Conservation (phyloP, 2,888 invertebrate genomes). For the Gasteruption jaculator region DNA sequence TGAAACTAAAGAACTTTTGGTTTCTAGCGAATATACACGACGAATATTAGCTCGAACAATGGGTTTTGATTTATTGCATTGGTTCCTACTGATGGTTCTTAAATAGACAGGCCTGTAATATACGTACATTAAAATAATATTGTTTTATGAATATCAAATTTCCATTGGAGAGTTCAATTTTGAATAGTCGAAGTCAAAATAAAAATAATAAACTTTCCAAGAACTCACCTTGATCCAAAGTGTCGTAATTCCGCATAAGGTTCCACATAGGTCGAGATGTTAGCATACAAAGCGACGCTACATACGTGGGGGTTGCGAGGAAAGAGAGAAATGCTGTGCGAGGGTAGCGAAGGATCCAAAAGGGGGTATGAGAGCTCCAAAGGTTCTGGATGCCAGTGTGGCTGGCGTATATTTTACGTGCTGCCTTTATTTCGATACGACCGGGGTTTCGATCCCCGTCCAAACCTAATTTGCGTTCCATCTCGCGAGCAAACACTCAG, state of each 20-base stretch:
- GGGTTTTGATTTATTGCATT: no score
- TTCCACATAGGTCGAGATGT: slow-evolving; percentile 22
- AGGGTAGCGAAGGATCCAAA: slow-evolving; percentile 10
- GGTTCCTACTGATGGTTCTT: no score
- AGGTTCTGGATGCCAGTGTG: slow-evolving; percentile 28
- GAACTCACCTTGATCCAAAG: no score
- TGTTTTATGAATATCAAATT: no score
- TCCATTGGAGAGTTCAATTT: no score
- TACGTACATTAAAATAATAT: no score
- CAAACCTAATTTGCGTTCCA: slow-evolving; percentile 50
- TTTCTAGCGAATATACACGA: no score
- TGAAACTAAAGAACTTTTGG: no score
- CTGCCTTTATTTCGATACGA: slow-evolving; percentile 47
- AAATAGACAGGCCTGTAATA: no score
- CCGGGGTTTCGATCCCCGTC: slow-evolving; percentile 41
- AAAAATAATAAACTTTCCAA: no score
- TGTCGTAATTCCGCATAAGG: slow-evolving; percentile 21
- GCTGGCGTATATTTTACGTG: slow-evolving; percentile 40
- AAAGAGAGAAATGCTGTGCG: slow-evolving; percentile 10
- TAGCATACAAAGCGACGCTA: slow-evolving; percentile 24
- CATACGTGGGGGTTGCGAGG: slow-evolving; percentile 15
- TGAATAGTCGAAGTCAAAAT: no score
- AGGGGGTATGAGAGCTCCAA: slow-evolving; percentile 20
- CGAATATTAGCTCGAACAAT: no score
- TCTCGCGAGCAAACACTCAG: slow-evolving; percentile 45